These are phyloP conservation scores for Eriocheir sinensis DNA, from an alignment of 1,140 invertebrate genomes.

Conservation along the genomic window DNA sequence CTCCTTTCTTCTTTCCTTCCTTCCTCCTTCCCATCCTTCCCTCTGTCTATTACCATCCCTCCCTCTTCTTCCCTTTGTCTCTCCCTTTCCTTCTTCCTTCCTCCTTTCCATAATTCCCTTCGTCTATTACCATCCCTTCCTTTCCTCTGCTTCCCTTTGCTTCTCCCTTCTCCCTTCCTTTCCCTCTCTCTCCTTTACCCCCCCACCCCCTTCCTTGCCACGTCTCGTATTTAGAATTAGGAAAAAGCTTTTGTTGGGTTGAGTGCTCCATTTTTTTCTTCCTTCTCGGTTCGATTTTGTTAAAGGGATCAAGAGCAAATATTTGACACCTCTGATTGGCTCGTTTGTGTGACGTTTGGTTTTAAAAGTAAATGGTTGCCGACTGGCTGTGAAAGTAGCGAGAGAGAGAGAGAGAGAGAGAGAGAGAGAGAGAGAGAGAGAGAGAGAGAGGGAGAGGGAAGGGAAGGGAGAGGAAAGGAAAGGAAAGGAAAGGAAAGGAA, in stretches of 20 bases:
- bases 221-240: not conserved
- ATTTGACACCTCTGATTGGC: not conserved
- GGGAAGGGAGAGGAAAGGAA: too few species aligned
- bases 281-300: not conserved
- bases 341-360: not conserved
- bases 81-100: not conserved
- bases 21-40: not conserved
- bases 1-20: not conserved
- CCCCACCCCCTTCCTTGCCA: too few species aligned
- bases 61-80: not conserved
- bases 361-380: not conserved
- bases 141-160: not conserved
- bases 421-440: too few species aligned
- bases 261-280: not conserved
- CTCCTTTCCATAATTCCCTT: too few species aligned
- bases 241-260: not conserved
- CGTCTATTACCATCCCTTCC: not conserved
- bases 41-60: not conserved
- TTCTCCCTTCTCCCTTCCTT: not conserved
- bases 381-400: not conserved
- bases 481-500: too few species aligned
- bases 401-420: too few species aligned
- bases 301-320: not conserved
- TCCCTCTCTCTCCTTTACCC: too few species aligned
- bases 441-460: too few species aligned